Evolutionary conservation across 2,888 invertebrate genomes (phyloP).

Genomic region (Cylindroiulus punctatus): DNA sequence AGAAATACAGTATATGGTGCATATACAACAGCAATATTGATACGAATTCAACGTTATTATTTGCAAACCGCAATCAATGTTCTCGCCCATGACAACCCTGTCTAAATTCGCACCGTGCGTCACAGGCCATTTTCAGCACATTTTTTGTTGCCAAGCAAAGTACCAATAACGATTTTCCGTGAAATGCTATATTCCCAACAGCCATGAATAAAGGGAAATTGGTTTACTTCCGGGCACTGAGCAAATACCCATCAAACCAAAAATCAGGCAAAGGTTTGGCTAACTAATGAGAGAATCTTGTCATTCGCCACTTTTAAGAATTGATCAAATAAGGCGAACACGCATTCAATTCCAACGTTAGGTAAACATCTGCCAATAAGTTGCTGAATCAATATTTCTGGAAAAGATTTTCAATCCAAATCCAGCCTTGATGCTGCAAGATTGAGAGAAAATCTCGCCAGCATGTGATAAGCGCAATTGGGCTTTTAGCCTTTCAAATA

Average conservation of each 20-base stretch:
- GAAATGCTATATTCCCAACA: background rate
- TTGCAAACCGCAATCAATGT: background rate
- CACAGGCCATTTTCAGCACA: background rate
- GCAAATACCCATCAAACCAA: background rate
- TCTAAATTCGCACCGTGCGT: background rate
- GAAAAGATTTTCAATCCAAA: background rate
- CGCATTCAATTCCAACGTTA: slow-evolving; percentile 23
- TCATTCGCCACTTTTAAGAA: background rate
- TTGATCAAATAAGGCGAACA: background rate
- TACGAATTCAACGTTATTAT: too few species aligned
- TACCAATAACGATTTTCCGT: background rate
- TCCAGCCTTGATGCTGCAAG: background rate
- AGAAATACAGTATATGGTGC: too few species aligned
- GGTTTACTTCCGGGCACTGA: background rate
- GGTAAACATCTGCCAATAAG: background rate
- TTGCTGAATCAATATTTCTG: background rate
- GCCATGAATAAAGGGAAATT: background rate
- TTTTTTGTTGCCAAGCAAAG: background rate
- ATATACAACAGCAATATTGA: background rate
- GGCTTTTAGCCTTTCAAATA: background rate
- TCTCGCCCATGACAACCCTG: background rate
- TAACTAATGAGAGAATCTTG: background rate
- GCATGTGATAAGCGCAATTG: background rate
- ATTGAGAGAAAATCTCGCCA: background rate
- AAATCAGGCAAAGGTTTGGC: background rate